Evolutionary conservation across 2,888 invertebrate species (phyloP).

Genomic region (Leptopilina myrica): DNA sequence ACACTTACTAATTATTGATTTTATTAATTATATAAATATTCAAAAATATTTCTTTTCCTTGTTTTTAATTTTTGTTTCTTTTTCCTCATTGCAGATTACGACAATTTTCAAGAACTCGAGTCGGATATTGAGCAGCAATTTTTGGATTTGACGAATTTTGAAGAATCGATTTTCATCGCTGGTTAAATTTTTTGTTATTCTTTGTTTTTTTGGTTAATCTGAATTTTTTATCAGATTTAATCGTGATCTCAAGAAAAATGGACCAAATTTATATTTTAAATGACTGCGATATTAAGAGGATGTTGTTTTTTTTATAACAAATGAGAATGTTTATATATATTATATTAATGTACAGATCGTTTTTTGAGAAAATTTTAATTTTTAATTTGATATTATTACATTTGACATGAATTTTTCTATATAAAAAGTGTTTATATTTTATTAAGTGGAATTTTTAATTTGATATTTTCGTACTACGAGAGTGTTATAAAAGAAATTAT

Average conservation of each 20-base stretch:
- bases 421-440: conserved; percentile 33
- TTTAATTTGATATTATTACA: conserved; percentile 16
- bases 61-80: neutral
- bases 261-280: conserved; percentile 5
- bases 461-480: conserved; percentile 4
- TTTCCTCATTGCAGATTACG: conserved; percentile 66
- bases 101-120: conserved; percentile 71
- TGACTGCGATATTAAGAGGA: conserved; percentile 7
- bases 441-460: conserved; percentile 43
- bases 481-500: neutral
- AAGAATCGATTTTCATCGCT: conserved; percentile 72
- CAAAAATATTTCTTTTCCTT: neutral
- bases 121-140: conserved; percentile 75
- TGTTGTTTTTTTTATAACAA: neutral
- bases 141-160: conserved; percentile 71
- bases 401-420: neutral
- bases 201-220: neutral
- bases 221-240: conserved; percentile 37
- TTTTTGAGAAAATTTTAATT: neutral
- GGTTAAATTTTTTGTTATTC: conserved; percentile 46
- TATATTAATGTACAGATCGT: conserved; percentile 14
- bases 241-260: conserved; percentile 53
- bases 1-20: neutral
- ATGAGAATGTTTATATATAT: neutral
- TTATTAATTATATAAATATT: neutral